Percentiles rank a stretch among this genome's conserved stretches.
Evolutionary conservation across 2,113 vertebrate species (phyloP).

Genomic region (Cryptoleucopteryx plumbea): DNA sequence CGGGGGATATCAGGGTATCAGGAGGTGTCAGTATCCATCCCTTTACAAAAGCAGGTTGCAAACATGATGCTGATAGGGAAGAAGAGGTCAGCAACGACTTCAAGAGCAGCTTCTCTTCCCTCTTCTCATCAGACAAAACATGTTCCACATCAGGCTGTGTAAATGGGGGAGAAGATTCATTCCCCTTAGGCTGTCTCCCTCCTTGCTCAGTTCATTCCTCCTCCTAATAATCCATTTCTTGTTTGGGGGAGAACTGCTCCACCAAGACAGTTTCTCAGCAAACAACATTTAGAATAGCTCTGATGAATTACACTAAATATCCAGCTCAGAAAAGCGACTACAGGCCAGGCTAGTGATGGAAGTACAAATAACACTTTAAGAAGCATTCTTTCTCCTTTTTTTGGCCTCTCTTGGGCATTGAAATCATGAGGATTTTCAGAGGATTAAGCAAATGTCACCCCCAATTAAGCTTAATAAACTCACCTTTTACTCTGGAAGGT

Average conservation of each 20-base stretch:
- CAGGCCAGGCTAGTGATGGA: not conserved
- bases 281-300: not conserved
- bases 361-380: not conserved
- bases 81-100: not conserved
- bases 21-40: not conserved
- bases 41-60: not conserved
- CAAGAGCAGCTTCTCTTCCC: not conserved
- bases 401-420: not conserved
- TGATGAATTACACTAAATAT: not conserved
- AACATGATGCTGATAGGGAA: not conserved
- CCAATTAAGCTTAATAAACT: not conserved
- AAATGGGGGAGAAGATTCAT: not conserved
- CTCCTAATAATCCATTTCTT: not conserved
- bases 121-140: not conserved
- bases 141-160: not conserved
- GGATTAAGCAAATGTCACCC: not conserved
- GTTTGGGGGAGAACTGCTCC: not conserved
- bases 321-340: not conserved
- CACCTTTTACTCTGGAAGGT: not conserved
- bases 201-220: not conserved
- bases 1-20: not conserved
- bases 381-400: not conserved
- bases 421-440: not conserved
- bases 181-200: not conserved
- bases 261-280: not conserved